Conservation (phyloP, 1,140 invertebrate genomes). For the Conus betulinus region DNA sequence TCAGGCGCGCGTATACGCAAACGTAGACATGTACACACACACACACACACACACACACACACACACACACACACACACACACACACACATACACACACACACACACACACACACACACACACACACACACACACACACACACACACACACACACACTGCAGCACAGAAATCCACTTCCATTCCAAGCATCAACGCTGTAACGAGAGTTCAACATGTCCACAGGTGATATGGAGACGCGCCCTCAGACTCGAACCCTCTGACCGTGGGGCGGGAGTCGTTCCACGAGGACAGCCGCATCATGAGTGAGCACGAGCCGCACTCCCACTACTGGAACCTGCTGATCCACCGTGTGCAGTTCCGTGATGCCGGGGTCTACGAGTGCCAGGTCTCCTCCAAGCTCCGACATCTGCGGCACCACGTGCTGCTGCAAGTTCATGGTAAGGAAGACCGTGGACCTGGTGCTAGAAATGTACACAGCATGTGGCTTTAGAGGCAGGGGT, state of each 20-base stretch:
- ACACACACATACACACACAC: conserved; percentile 4
- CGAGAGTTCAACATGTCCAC: background rate
- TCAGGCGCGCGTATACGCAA: too few relatives aligned
- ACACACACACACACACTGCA: background rate
- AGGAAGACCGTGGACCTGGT: background rate
- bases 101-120: background rate
- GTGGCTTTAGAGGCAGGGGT: background rate
- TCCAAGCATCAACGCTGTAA: background rate
- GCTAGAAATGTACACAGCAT: background rate
- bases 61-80: background rate
- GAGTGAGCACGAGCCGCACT: conserved; percentile 44
- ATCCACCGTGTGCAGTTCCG: conserved; percentile 53
- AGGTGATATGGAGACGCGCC: conserved; percentile 62
- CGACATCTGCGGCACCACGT: conserved; percentile 46
- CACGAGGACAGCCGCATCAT: conserved; percentile 48
- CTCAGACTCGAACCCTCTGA: conserved; percentile 53
- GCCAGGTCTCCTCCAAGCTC: conserved; percentile 62
- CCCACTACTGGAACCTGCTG: conserved; percentile 57
- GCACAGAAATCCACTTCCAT: too few relatives aligned
- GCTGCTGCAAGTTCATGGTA: conserved; percentile 50
- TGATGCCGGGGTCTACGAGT: conserved; percentile 63
- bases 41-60: conserved; percentile 17
- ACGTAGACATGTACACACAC: conserved; percentile 23
- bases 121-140: conserved; percentile 2
- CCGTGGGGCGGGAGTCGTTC: conserved; percentile 53